phyloP scores from a whole-genome alignment of 2,797 vertebrate species.

The Ciconia nigra region DNA sequence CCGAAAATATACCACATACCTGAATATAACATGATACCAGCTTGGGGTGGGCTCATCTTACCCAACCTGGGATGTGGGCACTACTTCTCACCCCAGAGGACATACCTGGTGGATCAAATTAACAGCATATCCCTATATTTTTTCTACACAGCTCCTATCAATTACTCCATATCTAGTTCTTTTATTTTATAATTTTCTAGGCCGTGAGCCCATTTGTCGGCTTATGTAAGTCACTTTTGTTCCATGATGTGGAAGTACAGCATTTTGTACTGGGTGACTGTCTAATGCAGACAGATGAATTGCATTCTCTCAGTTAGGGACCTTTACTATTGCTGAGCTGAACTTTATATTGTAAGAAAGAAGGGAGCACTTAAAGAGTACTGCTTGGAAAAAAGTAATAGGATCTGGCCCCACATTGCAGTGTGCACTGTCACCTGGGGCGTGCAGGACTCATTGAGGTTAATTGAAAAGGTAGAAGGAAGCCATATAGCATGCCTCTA shows the following conservation, averaged over 20 bases:
- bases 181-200: not conserved
- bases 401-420: not conserved
- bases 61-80: fast-evolving
- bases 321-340: not conserved
- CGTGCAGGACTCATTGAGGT: not conserved
- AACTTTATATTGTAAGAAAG: not conserved
- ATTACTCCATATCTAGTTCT: not conserved
- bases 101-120: not conserved
- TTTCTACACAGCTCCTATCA: not conserved
- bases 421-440: not conserved
- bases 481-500: not conserved
- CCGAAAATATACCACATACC: not conserved
- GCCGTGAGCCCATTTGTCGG: not conserved
- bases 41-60: not conserved
- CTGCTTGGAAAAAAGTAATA: not conserved
- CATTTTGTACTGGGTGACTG: not conserved
- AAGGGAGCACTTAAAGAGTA: not conserved
- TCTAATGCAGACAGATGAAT: not conserved
- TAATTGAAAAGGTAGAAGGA: not conserved
- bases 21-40: not conserved
- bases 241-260: not conserved
- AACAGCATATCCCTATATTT: not conserved
- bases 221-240: not conserved
- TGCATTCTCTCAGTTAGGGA: not conserved
- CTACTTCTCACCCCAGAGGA: not conserved